Percentiles rank a stretch among this genome's conserved stretches.
These are phyloP conservation scores for Cirrhinus molitorella DNA, from an alignment of 2,797 vertebrate species.

Conservation along the genomic window DNA sequence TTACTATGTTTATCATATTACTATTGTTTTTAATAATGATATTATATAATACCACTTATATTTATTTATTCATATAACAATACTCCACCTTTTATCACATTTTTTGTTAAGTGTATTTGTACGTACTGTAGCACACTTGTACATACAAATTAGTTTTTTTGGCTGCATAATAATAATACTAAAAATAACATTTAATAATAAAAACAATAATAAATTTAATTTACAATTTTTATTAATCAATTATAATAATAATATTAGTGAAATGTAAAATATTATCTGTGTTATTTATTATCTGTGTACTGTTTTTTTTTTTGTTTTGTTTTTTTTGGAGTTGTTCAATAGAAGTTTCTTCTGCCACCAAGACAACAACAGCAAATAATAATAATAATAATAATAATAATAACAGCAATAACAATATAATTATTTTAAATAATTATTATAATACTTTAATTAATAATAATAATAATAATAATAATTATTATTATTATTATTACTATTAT, in stretches of 20 bases:
- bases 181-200: neutral
- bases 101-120: neutral
- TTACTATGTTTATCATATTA: constrained; percentile 6
- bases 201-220: no score
- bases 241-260: neutral
- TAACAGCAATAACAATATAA: no score
- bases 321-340: no score
- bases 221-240: neutral
- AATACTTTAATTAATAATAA: no score
- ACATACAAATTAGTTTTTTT: neutral
- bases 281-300: neutral
- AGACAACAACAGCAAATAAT: no score
- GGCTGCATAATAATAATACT: neutral
- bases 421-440: no score
- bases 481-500: no score
- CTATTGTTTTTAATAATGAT: neutral
- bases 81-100: neutral
- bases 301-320: no score
- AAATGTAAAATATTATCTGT: neutral
- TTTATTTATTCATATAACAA: neutral
- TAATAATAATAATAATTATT: no score
- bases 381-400: no score
- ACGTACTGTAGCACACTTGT: neutral
- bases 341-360: no score
- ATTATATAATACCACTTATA: neutral